phyloP scores from a whole-genome alignment of 2,888 invertebrate genomes.

The Drosophila merina region DNA sequence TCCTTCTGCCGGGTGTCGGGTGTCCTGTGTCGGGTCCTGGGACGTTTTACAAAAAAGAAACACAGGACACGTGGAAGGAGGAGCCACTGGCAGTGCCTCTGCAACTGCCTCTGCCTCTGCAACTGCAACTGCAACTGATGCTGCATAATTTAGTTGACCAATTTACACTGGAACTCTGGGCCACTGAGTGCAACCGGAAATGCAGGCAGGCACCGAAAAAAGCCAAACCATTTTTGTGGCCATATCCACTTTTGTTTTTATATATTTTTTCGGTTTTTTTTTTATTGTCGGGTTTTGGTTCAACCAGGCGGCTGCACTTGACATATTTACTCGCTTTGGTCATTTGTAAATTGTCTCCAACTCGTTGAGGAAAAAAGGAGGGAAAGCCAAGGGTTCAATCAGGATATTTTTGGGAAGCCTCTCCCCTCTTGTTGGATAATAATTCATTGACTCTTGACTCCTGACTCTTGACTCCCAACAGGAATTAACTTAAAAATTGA shows the following conservation, averaged over 20 bases:
- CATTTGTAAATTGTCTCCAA: constrained; percentile 65
- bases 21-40: constrained; percentile 16
- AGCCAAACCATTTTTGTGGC: constrained; percentile 36
- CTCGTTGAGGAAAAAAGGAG: not conserved
- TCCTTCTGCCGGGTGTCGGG: constrained; percentile 30
- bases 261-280: constrained; percentile 7
- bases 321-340: constrained; percentile 81
- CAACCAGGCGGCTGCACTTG: constrained; percentile 79
- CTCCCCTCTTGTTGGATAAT: no score
- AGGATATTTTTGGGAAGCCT: not conserved
- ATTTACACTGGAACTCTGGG: constrained; percentile 73
- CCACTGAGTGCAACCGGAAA: constrained; percentile 76
- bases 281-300: constrained; percentile 31
- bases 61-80: not conserved
- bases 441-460: not conserved
- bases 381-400: no score
- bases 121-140: constrained; percentile 65
- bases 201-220: constrained; percentile 54
- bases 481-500: not conserved
- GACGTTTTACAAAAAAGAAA: not conserved
- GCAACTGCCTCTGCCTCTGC: constrained; percentile 26
- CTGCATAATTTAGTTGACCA: constrained; percentile 81
- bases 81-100: constrained; percentile 3
- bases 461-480: not conserved
- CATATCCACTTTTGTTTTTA: constrained; percentile 14